Base-by-base conservation (phyloP, 2,113 vertebrate genomes). In the Indicator maculatus region DNA sequence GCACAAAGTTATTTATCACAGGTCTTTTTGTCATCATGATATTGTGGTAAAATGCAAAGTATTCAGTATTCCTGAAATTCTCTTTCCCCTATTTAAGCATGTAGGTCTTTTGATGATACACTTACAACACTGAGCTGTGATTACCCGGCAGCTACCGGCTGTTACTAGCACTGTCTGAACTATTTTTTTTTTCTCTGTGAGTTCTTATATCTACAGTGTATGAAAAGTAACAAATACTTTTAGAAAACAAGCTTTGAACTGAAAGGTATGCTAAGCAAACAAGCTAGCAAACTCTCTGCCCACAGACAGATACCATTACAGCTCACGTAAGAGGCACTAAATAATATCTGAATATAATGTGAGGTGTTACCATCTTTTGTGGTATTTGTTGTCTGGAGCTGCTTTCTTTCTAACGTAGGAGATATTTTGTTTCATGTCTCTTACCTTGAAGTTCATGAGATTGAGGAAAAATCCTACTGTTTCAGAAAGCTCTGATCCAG, bases 401-500 rank as follows among this genome's bases (percentile, higher is more conserved):
- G 38, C 64, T 89, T 80, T 88, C 52, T 77, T 88, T 91, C 45
- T 95, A 23, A 85, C 8, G 33, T 1, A 15, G 60, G 74, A 59
- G 58, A 30, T 77, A 67, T 64, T 96, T 92, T 85, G 23, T 80
- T 80, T 53, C 0, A 0, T 92, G 66, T 80, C 77, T 96, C 84
- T 86, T 85, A 50, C 86, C 89, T 96, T 95, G 89, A 96, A 95
- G 85, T 82, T 92, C n/a, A 81, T 80, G 82, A 92, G 63, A 67
- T 38, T 92, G 30, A 52, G 70, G 63, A 90, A 95, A 92, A 96
- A 95, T 28, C 1, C 7, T 67, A 78, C 90, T 95, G 95, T 97
- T 97, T 97, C 95, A 97, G 96, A 96, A 96, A 97, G 90, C 93
- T 97, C 93, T 95, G 93, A 94, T 94, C 55, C 86, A 73, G 55